Conservation (phyloP, 2,797 vertebrate genomes). For the Agapornis canus region DNA sequence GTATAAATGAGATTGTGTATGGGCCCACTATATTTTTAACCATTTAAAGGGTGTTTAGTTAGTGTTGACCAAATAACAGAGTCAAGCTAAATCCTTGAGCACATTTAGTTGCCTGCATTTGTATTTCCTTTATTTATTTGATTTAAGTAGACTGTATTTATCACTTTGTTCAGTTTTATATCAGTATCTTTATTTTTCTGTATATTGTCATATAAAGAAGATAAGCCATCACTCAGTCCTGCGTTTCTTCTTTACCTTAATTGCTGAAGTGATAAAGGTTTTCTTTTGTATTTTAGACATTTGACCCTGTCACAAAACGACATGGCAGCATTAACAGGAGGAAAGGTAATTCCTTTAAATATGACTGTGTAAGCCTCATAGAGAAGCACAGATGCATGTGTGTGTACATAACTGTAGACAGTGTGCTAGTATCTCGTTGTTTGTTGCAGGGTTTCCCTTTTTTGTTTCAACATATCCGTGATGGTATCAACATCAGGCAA, state of each 20-base stretch:
- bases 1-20: background rate
- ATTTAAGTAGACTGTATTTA: background rate
- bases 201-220: background rate
- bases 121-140: background rate
- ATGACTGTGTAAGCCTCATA: background rate
- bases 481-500: conserved; percentile 98
- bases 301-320: conserved; percentile 97
- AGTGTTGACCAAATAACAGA: background rate
- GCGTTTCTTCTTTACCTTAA: background rate
- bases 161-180: background rate
- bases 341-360: conserved; percentile 82
- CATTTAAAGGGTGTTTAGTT: background rate
- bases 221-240: background rate
- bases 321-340: conserved; percentile 96
- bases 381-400: background rate
- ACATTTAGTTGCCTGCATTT: background rate
- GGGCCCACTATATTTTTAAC: background rate
- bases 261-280: background rate
- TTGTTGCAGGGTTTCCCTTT: conserved; percentile 91
- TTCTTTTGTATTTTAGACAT: conserved; percentile 81
- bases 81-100: background rate
- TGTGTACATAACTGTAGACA: background rate
- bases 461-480: conserved; percentile 98
- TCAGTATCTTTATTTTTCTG: background rate
- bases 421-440: background rate